phyloP scores from a whole-genome alignment of 2,888 invertebrate genomes.

The Lordiphosa andalusiaca region DNA sequence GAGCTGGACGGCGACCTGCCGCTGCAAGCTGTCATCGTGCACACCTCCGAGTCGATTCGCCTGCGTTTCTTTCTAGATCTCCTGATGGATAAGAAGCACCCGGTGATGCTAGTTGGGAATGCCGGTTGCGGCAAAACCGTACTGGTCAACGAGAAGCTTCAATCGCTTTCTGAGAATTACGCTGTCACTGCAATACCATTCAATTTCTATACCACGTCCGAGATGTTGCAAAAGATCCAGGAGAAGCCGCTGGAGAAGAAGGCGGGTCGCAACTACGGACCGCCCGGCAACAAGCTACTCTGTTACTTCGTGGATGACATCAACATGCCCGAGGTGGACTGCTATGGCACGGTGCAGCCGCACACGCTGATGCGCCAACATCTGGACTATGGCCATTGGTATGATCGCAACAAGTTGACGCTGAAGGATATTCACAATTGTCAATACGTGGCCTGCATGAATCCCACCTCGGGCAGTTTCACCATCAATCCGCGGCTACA shows the following conservation, averaged over 20 bases:
- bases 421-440: constrained; percentile 98
- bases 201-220: constrained; percentile 97
- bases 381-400: constrained; percentile 97
- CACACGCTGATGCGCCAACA: constrained; percentile 97
- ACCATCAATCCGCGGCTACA: constrained; percentile 97
- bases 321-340: constrained; percentile 97
- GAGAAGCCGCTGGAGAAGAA: constrained; percentile 98
- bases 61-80: constrained; percentile 94
- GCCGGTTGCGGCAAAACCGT: constrained; percentile 97
- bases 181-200: constrained; percentile 95
- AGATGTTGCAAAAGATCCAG: constrained; percentile 94
- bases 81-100: constrained; percentile 92
- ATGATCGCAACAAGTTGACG: constrained; percentile 91
- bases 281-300: constrained; percentile 95
- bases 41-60: constrained; percentile 95
- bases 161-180: constrained; percentile 89
- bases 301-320: constrained; percentile 98
- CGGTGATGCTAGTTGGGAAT: constrained; percentile 96
- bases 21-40: constrained; percentile 94
- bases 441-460: constrained; percentile 98
- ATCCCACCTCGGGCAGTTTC: constrained; percentile 98
- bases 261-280: constrained; percentile 96
- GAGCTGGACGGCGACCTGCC: constrained; percentile 95
- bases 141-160: constrained; percentile 86
- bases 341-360: constrained; percentile 97